Conservation (phyloP, 2,113 vertebrate genomes). For the Paradisaea rubra region DNA sequence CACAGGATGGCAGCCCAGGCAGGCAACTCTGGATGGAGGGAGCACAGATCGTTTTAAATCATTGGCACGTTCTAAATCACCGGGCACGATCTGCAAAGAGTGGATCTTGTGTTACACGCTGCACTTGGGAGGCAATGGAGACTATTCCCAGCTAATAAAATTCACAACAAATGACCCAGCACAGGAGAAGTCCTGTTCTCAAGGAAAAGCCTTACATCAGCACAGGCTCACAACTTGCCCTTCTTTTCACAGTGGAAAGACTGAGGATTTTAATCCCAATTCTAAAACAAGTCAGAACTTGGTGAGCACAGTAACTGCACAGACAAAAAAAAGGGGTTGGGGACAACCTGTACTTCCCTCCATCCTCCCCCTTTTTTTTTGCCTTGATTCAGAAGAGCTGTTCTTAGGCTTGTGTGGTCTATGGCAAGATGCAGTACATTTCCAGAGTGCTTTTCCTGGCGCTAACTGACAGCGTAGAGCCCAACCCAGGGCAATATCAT, state of each 20-base stretch:
- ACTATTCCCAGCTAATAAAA: constrained; percentile 15
- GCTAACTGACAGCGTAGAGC: not conserved
- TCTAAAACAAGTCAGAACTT: constrained; percentile 10
- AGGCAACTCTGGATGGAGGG: not conserved
- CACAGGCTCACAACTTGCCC: not conserved
- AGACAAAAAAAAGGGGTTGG: not conserved
- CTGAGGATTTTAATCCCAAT: not conserved
- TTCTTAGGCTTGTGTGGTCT: not conserved
- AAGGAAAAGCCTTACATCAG: not conserved
- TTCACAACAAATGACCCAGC: not conserved
- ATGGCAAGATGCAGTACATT: not conserved
- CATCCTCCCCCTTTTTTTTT: not conserved
- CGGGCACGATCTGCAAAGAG: not conserved
- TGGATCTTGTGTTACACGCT: not conserved
- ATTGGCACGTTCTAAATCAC: not conserved
- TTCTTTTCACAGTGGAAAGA: not conserved
- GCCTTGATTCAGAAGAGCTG: not conserved
- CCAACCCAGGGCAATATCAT: not conserved
- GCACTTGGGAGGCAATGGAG: not conserved
- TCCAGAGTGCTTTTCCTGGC: not conserved
- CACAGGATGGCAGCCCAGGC: not conserved
- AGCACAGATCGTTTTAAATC: not conserved
- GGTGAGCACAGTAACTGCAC: not conserved
- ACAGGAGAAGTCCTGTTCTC: constrained; percentile 23
- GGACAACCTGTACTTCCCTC: not conserved